Base-by-base conservation (phyloP, 1,140 invertebrate species). In the Pissodes strobi region DNA sequence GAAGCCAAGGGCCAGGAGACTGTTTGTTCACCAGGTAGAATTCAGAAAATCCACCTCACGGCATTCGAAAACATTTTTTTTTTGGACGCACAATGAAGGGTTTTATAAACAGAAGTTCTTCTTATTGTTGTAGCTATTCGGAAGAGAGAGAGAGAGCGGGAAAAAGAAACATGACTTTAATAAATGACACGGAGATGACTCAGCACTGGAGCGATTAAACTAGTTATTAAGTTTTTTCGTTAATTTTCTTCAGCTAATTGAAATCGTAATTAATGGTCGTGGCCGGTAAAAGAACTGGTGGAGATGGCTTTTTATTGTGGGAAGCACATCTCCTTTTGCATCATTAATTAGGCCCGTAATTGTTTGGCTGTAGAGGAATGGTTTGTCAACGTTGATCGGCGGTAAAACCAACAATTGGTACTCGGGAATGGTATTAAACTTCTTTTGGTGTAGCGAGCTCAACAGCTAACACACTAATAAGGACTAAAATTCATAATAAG, bases 141-240 rank as follows among this genome's bases (percentile, higher is more conserved):
- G 25, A 27, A 9, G n/a, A n/a, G n/a, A n/a, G n/a, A n/a, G n/a
- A n/a, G n/a, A n/a, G n/a, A n/a, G n/a, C n/a, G 22, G 5, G 9
- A 13, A 27, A 30, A 27, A 53, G 30, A 18, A 19, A 37, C n/a
- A 34, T 53, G 48, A 51, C 48, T 53, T 53, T 37, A 27, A 53
- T 53, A 53, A 53, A 53, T 37, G 51, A 53, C 27, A 12, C 10
- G 23, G 17, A 38, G 12, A 38, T 53, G 51, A 53, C 34, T 53
- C 51, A 53, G 51, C 51, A 19, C 6, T 2, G 34, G 10, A 23
- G 13, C 51, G 27, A 53, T 53, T 53, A 53, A 53, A 30, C 51
- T 30, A 53, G 51, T 53, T 37, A 53, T 53, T 53, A 51, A 38
- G 15, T 53, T 53, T 53, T 53, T 53, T 53, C 34, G 18, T 34